Evolutionary conservation across 2,113 vertebrate genomes (phyloP).

Genomic region (Chloropsis hardwickii): DNA sequence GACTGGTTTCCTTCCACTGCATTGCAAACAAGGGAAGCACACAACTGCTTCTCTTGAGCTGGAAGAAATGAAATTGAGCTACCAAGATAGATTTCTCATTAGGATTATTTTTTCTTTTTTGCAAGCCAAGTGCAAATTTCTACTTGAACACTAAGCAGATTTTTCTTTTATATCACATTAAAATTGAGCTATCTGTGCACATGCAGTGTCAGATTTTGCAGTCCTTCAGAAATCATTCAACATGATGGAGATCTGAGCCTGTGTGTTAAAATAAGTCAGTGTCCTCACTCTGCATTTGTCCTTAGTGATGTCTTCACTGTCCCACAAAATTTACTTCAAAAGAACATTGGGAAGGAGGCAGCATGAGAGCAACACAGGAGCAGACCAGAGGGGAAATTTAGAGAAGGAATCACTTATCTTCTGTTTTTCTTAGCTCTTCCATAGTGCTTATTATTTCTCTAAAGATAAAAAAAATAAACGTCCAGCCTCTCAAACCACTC

Average conservation of each 20-base stretch:
- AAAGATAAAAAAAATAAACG: neutral
- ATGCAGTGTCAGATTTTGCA: neutral
- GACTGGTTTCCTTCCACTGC: neutral
- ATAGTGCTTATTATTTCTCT: neutral
- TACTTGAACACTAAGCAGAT: neutral
- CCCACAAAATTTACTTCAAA: neutral
- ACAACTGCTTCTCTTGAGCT: neutral
- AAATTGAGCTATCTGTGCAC: neutral
- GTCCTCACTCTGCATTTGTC: neutral
- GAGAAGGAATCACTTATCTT: neutral
- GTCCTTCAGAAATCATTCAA: neutral
- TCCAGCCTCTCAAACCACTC: neutral
- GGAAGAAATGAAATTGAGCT: neutral
- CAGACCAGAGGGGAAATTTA: neutral
- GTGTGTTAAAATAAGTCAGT: neutral
- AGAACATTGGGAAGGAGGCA: neutral
- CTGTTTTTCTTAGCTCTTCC: neutral
- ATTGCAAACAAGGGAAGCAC: constrained; percentile 16
- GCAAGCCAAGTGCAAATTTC: neutral
- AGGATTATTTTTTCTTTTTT: neutral
- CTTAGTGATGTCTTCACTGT: neutral
- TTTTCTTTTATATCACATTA: neutral
- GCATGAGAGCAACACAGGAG: neutral
- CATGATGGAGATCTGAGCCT: neutral
- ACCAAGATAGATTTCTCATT: constrained; percentile 38